A percentile compares a stretch with the other conserved stretches of the same genome.
Conservation (phyloP, 2,797 vertebrate genomes). For the Aldrovandia affinis region DNA sequence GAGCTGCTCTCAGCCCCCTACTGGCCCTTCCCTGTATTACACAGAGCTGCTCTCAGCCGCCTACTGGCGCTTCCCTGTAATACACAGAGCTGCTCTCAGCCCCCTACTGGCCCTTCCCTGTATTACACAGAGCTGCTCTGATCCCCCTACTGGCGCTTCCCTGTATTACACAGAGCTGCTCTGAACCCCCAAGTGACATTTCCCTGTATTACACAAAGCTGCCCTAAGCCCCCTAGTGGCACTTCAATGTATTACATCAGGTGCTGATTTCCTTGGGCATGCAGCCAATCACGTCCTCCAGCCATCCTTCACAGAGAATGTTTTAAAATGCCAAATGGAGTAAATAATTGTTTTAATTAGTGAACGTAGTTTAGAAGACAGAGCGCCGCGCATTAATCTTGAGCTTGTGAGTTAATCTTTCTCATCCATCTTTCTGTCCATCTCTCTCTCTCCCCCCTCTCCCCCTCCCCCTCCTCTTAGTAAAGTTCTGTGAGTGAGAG, state of each 20-base stretch:
- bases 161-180: background rate
- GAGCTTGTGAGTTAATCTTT: too few species aligned
- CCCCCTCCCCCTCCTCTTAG: too few species aligned
- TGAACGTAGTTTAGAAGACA: background rate
- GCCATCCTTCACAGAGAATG: background rate
- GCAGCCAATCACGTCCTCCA: background rate
- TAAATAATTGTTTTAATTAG: background rate
- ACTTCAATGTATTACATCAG: background rate
- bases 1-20: background rate
- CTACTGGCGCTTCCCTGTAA: background rate
- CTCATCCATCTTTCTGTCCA: too few species aligned
- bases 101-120: background rate
- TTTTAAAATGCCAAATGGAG: background rate
- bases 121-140: background rate
- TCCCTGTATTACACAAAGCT: background rate
- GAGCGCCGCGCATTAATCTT: background rate
- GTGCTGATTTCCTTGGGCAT: background rate
- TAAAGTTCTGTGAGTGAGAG: too few species aligned
- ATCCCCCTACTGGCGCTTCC: background rate
- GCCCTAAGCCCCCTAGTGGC: background rate
- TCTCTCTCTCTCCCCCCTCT: too few species aligned
- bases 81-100: background rate
- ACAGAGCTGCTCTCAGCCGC: background rate
- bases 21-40: background rate
- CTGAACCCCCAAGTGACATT: background rate